Conservation (phyloP, 2,113 vertebrate genomes). For the Gnathonemus echidnorhynchus region DNA sequence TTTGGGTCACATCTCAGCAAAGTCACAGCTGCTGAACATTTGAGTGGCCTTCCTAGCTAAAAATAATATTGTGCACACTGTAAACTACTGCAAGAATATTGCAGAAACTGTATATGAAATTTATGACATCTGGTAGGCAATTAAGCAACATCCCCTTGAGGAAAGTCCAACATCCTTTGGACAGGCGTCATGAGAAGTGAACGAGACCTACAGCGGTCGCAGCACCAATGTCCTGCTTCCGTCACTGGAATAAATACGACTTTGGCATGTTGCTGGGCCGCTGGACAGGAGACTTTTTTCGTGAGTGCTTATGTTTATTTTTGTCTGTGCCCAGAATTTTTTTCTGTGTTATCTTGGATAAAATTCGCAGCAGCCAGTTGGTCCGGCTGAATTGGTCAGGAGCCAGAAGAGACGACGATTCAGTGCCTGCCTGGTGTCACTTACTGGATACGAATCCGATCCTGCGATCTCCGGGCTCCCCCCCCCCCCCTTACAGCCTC, state of each 20-base stretch:
- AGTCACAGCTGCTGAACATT: neutral
- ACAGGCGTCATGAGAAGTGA: neutral
- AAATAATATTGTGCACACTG: neutral
- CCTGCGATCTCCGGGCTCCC: neutral
- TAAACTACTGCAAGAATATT: neutral
- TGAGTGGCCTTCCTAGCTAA: neutral
- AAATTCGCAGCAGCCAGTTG: neutral
- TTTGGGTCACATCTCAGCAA: neutral
- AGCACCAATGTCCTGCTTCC: neutral
- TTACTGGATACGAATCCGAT: neutral
- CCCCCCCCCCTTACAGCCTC: neutral
- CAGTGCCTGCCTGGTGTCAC: neutral
- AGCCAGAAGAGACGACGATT: neutral
- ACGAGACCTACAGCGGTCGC: neutral
- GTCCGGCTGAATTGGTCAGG: neutral
- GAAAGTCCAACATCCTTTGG: neutral
- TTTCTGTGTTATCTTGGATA: neutral
- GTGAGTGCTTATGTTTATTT: neutral
- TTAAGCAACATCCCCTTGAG: neutral
- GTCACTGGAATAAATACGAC: neutral
- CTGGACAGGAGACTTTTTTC: neutral
- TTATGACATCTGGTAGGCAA: neutral
- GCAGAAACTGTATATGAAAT: neutral
- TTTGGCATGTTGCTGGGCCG: neutral
- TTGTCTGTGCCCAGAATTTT: neutral